Evolutionary conservation across 2,888 invertebrate genomes (phyloP).

Genomic region (Thymelicus sylvestris): DNA sequence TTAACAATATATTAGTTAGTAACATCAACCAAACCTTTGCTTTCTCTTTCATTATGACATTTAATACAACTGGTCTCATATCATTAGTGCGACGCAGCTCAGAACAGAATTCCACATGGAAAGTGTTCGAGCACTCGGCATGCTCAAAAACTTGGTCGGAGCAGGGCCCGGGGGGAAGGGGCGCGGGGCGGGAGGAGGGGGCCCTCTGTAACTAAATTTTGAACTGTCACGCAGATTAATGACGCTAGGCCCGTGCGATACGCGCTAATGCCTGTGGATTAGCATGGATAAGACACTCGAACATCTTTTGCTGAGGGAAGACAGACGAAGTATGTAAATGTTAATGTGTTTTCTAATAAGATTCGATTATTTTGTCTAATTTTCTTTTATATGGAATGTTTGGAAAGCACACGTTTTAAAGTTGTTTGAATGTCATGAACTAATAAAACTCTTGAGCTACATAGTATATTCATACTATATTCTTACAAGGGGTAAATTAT

Average conservation of each 20-base stretch:
- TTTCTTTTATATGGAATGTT: too few species aligned
- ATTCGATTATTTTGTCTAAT: too few species aligned
- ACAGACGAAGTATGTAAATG: too few species aligned
- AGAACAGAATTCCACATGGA: slow-evolving; percentile 35
- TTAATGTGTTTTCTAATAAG: too few species aligned
- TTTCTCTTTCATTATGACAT: slow-evolving; percentile 20
- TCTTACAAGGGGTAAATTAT: too few species aligned
- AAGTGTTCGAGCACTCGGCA: slow-evolving; percentile 50
- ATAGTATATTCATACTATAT: too few species aligned
- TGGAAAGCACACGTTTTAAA: too few species aligned
- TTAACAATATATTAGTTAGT: background rate
- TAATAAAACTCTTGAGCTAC: too few species aligned
- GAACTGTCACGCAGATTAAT: slow-evolving; percentile 86
- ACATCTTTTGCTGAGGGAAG: slow-evolving; percentile 2
- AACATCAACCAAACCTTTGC: background rate
- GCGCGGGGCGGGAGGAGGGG: slow-evolving; percentile 53
- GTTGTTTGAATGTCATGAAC: too few species aligned
- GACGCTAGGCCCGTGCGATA: slow-evolving; percentile 84
- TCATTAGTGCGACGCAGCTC: slow-evolving; percentile 15
- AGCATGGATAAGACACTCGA: slow-evolving; percentile 63
- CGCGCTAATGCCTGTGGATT: slow-evolving; percentile 79
- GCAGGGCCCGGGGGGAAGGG: slow-evolving; percentile 17
- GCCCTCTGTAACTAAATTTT: slow-evolving; percentile 85
- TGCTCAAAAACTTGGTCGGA: slow-evolving; percentile 73
- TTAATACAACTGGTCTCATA: slow-evolving; percentile 8